Evolutionary conservation across 2,797 vertebrate genomes (phyloP).

Genomic region (Polyboroides typus): DNA sequence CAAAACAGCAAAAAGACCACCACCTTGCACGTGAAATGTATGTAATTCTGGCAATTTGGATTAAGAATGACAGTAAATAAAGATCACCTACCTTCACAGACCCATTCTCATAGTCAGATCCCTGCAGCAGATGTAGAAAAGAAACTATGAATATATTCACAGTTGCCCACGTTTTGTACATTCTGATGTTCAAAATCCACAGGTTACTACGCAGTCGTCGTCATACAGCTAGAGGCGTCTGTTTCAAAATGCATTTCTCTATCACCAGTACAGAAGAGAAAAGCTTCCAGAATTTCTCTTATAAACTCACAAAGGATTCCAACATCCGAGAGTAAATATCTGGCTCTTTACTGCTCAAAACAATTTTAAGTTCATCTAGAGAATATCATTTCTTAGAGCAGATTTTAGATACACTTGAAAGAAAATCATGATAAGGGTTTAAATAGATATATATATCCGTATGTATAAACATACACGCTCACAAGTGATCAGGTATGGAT

Average conservation of each 20-base stretch:
- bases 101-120: slow-evolving; percentile 71
- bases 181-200: slow-evolving; percentile 71
- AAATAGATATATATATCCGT: neutral
- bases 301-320: slow-evolving; percentile 33
- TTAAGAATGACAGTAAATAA: neutral
- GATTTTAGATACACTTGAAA: slow-evolving; percentile 32
- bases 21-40: neutral
- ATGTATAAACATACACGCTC: neutral
- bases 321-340: slow-evolving; percentile 33
- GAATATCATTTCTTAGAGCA: slow-evolving; percentile 19
- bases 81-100: slow-evolving; percentile 74
- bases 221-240: slow-evolving; percentile 52
- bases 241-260: slow-evolving; percentile 74
- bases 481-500: slow-evolving; percentile 21
- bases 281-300: slow-evolving; percentile 26
- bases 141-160: slow-evolving; percentile 75
- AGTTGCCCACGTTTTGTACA: slow-evolving; percentile 74
- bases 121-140: slow-evolving; percentile 71
- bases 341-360: slow-evolving; percentile 37
- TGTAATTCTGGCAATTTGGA: neutral
- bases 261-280: slow-evolving; percentile 17
- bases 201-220: slow-evolving; percentile 58
- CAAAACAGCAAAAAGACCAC: neutral
- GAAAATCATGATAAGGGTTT: slow-evolving; percentile 24
- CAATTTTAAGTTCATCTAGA: slow-evolving; percentile 45